phyloP scores from a whole-genome alignment of 2,888 invertebrate species.

The Helleia helle region DNA sequence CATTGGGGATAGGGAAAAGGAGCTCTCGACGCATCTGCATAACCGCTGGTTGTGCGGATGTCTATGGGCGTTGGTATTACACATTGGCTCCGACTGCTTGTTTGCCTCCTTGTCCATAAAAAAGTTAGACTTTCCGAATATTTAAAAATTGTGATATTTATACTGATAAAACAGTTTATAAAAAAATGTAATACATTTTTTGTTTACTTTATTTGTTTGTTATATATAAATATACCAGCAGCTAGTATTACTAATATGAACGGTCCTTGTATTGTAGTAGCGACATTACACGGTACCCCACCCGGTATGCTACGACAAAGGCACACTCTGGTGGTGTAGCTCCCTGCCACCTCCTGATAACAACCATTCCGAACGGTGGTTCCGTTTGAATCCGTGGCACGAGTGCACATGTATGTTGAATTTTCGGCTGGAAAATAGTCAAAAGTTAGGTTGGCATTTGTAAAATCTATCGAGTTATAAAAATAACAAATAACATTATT shows the following conservation, averaged over 20 bases:
- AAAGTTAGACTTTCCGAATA: too few species aligned
- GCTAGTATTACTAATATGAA: not conserved
- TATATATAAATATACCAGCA: not conserved
- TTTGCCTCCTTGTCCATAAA: too few species aligned
- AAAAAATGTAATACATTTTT: not conserved
- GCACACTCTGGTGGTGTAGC: constrained; percentile 47
- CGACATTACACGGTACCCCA: constrained; percentile 41
- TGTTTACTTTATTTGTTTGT: not conserved
- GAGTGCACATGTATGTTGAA: constrained; percentile 80
- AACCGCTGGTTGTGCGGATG: too few species aligned
- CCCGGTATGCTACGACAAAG: constrained; percentile 52
- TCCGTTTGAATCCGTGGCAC: constrained; percentile 65
- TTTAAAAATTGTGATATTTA: too few species aligned
- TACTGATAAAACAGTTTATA: not conserved
- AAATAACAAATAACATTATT: too few species aligned
- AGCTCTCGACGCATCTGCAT: too few species aligned
- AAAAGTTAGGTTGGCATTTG: too few species aligned
- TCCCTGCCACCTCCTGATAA: constrained; percentile 63
- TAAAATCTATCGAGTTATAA: too few species aligned
- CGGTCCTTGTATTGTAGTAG: not conserved
- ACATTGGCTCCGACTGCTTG: too few species aligned
- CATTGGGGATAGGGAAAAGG: too few species aligned
- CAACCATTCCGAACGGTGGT: constrained; percentile 72
- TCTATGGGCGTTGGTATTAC: too few species aligned
- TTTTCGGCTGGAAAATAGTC: constrained; percentile 77